Conservation (phyloP, 2,797 vertebrate species). For the Schizopygopsis malacanthus region DNA sequence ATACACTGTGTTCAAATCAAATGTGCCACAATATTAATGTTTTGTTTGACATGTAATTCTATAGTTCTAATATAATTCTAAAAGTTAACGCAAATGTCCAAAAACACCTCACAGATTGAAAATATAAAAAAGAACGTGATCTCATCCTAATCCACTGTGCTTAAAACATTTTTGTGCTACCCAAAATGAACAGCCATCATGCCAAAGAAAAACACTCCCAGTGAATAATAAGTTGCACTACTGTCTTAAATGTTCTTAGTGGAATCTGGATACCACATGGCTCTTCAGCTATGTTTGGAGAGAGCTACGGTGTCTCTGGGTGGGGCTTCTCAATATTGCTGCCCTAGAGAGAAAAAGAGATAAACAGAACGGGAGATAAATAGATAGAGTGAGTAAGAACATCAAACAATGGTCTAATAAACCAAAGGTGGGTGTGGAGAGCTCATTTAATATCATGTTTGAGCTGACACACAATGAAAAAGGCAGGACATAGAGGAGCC, state of each 20-base stretch:
- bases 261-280: constrained; percentile 60
- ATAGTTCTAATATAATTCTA: not conserved
- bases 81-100: not conserved
- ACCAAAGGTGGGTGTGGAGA: constrained; percentile 31
- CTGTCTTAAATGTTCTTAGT: constrained; percentile 26
- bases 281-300: constrained; percentile 19
- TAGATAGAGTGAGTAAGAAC: not conserved
- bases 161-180: not conserved
- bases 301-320: constrained; percentile 41
- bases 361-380: not conserved
- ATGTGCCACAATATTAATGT: not conserved
- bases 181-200: constrained; percentile 6
- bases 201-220: constrained; percentile 20
- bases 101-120: not conserved
- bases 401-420: constrained; percentile 23
- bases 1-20: not conserved
- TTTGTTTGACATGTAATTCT: not conserved
- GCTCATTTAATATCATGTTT: constrained; percentile 5
- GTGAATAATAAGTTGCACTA: constrained; percentile 11
- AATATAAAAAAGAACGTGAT: not conserved
- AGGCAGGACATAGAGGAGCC: not conserved
- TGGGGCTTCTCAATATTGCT: constrained; percentile 15
- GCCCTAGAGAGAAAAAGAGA: constrained; percentile 10
- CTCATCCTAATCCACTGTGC: not conserved
- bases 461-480: constrained; percentile 13